Evolutionary conservation across 2,113 vertebrate genomes (phyloP).

Genomic region (Platanista minor): DNA sequence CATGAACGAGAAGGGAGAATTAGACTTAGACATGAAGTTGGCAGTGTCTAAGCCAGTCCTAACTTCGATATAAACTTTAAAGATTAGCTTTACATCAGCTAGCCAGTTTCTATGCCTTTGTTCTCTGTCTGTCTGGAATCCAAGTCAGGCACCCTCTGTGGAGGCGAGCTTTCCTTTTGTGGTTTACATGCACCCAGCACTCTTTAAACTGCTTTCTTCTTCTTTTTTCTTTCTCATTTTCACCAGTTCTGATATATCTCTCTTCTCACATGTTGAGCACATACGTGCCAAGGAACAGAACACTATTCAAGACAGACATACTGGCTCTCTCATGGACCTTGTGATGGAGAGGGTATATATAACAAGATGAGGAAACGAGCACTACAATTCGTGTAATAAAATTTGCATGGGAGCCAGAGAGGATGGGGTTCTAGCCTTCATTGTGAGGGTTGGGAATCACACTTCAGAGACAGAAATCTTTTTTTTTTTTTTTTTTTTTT

Average conservation of each 20-base stretch:
- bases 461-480: not conserved
- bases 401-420: not conserved
- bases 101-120: not conserved
- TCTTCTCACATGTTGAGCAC: not conserved
- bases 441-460: not conserved
- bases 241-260: not conserved
- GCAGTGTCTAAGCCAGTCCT: not conserved
- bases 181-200: not conserved
- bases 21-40: not conserved
- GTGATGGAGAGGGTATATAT: accelerated
- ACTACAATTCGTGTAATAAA: accelerated
- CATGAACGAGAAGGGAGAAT: not conserved
- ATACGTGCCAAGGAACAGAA: not conserved
- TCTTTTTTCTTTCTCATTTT: not conserved
- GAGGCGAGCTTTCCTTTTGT: not conserved
- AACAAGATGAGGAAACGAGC: accelerated
- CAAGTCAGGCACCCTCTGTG: accelerated
- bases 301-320: not conserved
- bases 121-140: not conserved
- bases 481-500: too few species aligned
- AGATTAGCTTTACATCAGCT: not conserved
- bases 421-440: not conserved
- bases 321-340: too few species aligned
- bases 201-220: not conserved
- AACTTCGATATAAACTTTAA: not conserved